These are phyloP conservation scores for Melanotaenia maccullochi DNA, from an alignment of 2,797 vertebrate genomes.

Conservation along the genomic window DNA sequence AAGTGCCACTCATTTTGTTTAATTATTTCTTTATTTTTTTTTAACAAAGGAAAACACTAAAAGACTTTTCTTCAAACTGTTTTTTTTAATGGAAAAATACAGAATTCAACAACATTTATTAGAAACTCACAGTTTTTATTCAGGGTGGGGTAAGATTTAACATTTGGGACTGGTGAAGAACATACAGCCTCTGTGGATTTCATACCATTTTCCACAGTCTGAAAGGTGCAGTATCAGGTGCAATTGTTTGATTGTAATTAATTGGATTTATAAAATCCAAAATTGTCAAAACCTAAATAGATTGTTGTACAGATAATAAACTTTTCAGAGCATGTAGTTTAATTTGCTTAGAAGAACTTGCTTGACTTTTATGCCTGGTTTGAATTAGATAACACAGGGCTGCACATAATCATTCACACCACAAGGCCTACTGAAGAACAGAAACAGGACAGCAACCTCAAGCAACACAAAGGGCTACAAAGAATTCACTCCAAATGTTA, in stretches of 20 bases:
- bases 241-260: neutral
- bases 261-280: neutral
- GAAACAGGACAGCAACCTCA: constrained; percentile 11
- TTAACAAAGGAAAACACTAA: constrained; percentile 57
- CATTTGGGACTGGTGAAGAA: constrained; percentile 19
- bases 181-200: neutral
- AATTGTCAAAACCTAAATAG: neutral
- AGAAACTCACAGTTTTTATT: constrained; percentile 49
- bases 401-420: constrained; percentile 6
- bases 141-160: constrained; percentile 20
- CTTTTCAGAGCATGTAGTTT: neutral
- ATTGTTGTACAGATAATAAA: neutral
- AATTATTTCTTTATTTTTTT: constrained; percentile 62
- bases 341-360: neutral
- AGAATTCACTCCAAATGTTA: constrained; percentile 4
- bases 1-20: constrained; percentile 35
- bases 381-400: neutral
- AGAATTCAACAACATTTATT: constrained; percentile 46
- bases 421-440: neutral
- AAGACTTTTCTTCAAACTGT: constrained; percentile 29
- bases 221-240: constrained; percentile 10
- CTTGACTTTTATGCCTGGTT: constrained; percentile 1
- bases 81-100: constrained; percentile 57
- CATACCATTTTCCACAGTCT: neutral
- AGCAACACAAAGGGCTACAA: constrained; percentile 9